These are phyloP conservation scores for Oreamnos americanus DNA, from an alignment of 2,113 vertebrate species.

Conservation along the genomic window DNA sequence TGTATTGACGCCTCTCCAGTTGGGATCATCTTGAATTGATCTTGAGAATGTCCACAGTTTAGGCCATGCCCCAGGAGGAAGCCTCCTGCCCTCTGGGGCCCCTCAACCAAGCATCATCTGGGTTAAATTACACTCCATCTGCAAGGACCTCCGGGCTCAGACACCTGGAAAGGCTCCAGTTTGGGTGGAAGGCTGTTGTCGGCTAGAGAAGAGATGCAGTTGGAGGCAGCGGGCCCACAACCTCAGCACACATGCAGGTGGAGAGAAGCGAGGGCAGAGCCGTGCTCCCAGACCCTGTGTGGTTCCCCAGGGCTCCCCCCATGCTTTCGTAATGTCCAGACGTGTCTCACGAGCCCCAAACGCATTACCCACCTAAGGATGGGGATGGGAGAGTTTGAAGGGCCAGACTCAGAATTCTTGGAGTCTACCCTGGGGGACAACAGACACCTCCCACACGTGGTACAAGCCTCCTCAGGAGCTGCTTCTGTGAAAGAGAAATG, in stretches of 20 bases:
- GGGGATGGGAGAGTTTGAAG: neutral
- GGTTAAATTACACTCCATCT: no score
- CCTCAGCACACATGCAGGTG: neutral
- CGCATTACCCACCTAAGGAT: neutral
- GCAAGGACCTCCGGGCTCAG: accelerated
- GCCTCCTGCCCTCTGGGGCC: neutral
- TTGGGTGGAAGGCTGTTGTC: no score
- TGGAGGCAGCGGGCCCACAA: accelerated
- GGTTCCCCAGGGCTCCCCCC: neutral
- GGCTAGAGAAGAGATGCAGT: neutral
- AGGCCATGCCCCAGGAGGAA: neutral
- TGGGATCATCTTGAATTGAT: neutral
- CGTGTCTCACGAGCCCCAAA: neutral
- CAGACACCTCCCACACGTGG: accelerated
- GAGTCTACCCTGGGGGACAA: neutral
- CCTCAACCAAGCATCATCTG: no score
- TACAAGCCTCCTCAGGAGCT: neutral
- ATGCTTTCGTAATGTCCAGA: neutral
- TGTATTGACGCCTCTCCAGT: accelerated
- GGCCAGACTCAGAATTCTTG: neutral
- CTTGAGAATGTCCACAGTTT: neutral
- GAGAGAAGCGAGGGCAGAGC: neutral
- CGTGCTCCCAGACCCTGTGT: accelerated
- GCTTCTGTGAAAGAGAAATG: neutral
- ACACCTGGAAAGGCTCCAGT: neutral